phyloP scores from a whole-genome alignment of 2,888 invertebrate genomes.

The Clepsis dumicolana region DNA sequence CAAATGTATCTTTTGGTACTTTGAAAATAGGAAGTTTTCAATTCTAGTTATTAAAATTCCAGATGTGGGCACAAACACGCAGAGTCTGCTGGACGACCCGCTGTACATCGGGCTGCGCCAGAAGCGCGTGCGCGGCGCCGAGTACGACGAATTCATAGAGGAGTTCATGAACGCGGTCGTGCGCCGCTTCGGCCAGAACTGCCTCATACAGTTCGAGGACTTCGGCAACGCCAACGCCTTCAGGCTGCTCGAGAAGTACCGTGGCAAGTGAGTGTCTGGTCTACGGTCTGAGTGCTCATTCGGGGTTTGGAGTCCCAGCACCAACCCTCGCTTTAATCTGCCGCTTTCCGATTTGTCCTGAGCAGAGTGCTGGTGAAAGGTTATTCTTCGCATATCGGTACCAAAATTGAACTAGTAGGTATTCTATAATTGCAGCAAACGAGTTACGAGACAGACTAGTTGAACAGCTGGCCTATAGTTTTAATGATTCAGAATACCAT shows the following conservation, averaged over 20 bases:
- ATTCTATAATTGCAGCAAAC: no score
- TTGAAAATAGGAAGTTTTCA: no score
- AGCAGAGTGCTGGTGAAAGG: background rate
- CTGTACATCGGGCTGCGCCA: slow-evolving; percentile 97
- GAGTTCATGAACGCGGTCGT: slow-evolving; percentile 98
- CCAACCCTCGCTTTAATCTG: background rate
- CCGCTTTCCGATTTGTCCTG: background rate
- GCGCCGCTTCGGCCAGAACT: slow-evolving; percentile 93
- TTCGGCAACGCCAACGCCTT: slow-evolving; percentile 99
- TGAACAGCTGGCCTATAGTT: no score
- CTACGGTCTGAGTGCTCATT: background rate
- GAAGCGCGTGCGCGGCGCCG: slow-evolving; percentile 91
- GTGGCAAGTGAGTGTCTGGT: slow-evolving; percentile 88
- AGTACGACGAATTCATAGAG: slow-evolving; percentile 97
- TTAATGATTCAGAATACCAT: no score
- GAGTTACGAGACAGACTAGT: no score
- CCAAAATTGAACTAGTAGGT: no score
- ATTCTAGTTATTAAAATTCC: no score
- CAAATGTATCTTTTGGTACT: no score
- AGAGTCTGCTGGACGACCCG: slow-evolving; percentile 95
- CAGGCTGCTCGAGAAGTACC: slow-evolving; percentile 95
- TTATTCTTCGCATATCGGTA: no score
- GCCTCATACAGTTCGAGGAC: slow-evolving; percentile 98
- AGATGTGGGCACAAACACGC: slow-evolving; percentile 96
- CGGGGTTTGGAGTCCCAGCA: background rate